Evolutionary conservation across 1,140 invertebrate species (phyloP).

Genomic region (Tetragonula clypearis): DNA sequence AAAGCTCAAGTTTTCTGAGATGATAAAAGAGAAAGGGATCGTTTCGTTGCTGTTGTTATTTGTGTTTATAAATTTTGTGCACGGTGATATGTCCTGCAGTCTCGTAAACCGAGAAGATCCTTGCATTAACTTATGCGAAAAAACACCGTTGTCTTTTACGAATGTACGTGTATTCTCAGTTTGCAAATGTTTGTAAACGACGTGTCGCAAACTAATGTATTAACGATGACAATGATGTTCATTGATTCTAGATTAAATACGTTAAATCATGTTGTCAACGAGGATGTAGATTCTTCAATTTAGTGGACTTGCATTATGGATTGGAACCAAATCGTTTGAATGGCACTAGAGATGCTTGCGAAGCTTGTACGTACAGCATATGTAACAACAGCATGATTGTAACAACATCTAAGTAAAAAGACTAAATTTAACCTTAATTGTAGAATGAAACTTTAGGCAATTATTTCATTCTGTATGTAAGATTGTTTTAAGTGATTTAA

Average conservation of each 20-base stretch:
- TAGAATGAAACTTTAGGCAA: neutral
- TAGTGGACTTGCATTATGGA: conserved; percentile 71
- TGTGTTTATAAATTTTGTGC: conserved; percentile 42
- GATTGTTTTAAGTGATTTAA: neutral
- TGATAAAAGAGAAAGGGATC: conserved; percentile 52
- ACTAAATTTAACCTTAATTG: neutral
- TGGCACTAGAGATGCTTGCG: conserved; percentile 73
- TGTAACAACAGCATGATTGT: neutral
- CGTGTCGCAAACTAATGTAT: conserved; percentile 14
- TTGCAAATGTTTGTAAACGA: conserved; percentile 19
- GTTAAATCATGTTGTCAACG: conserved; percentile 76
- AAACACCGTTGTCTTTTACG: conserved; percentile 59
- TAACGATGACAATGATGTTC: conserved; percentile 11
- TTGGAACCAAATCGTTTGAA: conserved; percentile 70
- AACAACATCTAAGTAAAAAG: neutral
- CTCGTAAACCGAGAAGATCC: conserved; percentile 70
- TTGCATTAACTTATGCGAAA: conserved; percentile 74
- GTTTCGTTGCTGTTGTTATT: conserved; percentile 44
- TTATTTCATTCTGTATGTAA: no score
- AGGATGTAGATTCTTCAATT: conserved; percentile 79
- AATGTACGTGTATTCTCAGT: conserved; percentile 47
- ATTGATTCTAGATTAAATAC: conserved; percentile 69
- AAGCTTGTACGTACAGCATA: conserved; percentile 70
- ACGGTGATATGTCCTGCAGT: conserved; percentile 68
- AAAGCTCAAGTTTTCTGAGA: conserved; percentile 1